Percentiles rank a stretch among this genome's conserved stretches.
Conservation (phyloP, 2,797 vertebrate genomes). For the Pteronotus mesoamericanus region DNA sequence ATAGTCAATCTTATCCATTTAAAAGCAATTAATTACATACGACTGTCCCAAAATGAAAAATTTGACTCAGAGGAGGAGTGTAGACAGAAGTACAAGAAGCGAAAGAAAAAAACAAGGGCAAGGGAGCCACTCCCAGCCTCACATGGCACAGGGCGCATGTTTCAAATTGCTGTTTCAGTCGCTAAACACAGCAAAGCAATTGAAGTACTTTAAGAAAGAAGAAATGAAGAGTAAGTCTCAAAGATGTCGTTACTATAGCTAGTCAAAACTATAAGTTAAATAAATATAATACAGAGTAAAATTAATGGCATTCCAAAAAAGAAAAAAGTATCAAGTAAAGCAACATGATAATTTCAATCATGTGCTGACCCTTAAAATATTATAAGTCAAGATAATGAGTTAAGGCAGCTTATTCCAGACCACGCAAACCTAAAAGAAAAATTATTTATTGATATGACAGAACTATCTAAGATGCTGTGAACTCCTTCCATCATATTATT, state of each 20-base stretch:
- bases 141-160: background rate
- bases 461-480: background rate
- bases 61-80: background rate
- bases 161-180: conserved; percentile 12
- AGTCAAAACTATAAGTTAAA: background rate
- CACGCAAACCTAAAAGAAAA: background rate
- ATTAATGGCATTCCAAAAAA: background rate
- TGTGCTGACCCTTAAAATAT: background rate
- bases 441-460: background rate
- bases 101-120: background rate
- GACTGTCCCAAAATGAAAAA: background rate
- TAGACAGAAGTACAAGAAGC: background rate
- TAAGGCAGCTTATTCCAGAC: background rate
- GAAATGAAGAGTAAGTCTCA: conserved; percentile 7
- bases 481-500: background rate
- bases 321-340: conserved; percentile 9
- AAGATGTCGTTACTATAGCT: background rate
- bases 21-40: background rate
- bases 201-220: background rate
- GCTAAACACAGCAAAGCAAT: background rate
- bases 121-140: background rate
- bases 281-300: background rate
- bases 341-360: background rate
- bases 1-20: background rate
- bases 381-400: background rate